A percentile compares a stretch with the other conserved stretches of the same genome.
Evolutionary conservation across 2,888 invertebrate species (phyloP).

Genomic region (Heliconius sara): DNA sequence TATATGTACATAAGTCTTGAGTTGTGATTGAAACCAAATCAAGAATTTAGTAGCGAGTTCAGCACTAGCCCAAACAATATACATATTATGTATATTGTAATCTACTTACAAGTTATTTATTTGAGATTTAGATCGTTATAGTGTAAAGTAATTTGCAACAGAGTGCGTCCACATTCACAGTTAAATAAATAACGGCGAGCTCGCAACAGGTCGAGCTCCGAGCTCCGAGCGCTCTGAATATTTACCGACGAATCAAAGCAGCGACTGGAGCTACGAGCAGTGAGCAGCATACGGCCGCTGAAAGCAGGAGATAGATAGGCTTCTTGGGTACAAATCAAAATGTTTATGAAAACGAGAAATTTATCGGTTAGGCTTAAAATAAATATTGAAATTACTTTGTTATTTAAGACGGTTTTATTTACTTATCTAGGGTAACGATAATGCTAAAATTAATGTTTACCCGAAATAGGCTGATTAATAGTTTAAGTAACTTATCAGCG

Average conservation of each 20-base stretch:
- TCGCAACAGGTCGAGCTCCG: conserved; percentile 30
- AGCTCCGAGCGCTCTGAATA: conserved; percentile 18
- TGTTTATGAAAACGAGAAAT: no score
- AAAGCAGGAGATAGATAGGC: neutral
- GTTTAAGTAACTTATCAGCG: neutral
- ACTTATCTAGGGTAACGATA: no score
- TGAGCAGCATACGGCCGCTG: neutral
- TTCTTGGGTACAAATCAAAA: no score
- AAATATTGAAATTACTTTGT: no score
- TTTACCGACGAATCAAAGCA: conserved; percentile 16
- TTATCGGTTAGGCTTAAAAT: no score
- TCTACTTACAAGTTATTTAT: no score
- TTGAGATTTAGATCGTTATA: neutral
- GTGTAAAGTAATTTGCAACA: neutral
- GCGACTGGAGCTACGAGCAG: neutral
- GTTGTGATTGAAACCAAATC: no score
- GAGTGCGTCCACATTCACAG: conserved; percentile 8
- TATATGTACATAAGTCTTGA: no score
- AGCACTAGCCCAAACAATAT: neutral
- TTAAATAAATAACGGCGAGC: conserved; percentile 27
- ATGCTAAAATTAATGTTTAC: no score
- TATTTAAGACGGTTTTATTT: no score
- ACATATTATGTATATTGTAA: neutral
- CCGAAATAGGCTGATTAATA: no score
- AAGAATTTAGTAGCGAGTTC: no score